Base-by-base conservation (phyloP, 2,113 vertebrate species). In the Tychaedon coryphoeus region DNA sequence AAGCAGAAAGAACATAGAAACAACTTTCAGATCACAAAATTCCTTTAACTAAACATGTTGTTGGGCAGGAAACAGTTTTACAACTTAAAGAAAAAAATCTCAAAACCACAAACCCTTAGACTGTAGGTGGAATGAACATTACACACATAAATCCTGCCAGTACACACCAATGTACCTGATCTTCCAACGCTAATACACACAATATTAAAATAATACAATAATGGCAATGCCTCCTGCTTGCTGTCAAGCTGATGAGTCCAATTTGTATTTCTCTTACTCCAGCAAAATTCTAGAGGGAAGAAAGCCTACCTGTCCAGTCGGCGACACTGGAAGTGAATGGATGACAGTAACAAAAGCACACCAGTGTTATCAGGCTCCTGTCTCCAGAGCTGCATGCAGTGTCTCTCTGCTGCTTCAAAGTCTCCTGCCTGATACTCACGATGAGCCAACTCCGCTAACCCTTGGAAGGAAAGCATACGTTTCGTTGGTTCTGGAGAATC, bases 391-490 rank as follows among this genome's bases (percentile, higher is more conserved):
- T 99, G 99, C 99, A 99, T 99, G 98, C 99, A 99, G 98, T 99
- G 99, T 95, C 99, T 99, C 97, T 99, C 99, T 62, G 99, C 99
- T 84, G 99, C 99, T 98, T 99, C 99, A 97, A 99, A 99, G 97
- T 99, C 99, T 64, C 99, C 99, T 80, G 99, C 99, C 98, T 99
- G 99, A 98, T 99, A 99, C 97, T 99, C 99, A 73, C 99, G 99
- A 97, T 99, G 99, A 97, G 99, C 99, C 99, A 99, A 98, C 98
- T 99, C 99, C 91, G 99, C 99, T 98, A 99, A 99, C 98, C 99
- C 99, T 99, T 99, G 99, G 99, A 99, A 99, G 98, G 99, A 99
- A 99, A 99, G 99, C 98, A 99, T 98, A 99, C 98, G 99, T 99
- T 99, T 99, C 98, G 99, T 99, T 98, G 99, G 99, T 99, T 99